Conservation (phyloP, 2,888 invertebrate species). For the Drosophila melanosoma region DNA sequence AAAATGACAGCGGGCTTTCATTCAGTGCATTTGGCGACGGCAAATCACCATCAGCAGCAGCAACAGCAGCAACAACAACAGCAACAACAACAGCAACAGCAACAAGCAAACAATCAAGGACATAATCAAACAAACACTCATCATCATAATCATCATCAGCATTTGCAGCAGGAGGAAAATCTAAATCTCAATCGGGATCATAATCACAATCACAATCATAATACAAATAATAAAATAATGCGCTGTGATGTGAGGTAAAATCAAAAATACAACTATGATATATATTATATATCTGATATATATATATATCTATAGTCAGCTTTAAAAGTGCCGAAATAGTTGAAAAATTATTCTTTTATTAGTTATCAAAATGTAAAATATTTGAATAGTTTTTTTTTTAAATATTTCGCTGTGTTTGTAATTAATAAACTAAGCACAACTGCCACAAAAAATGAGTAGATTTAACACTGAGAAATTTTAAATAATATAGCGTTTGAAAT, state of each 20-base stretch:
- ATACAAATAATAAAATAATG: slow-evolving; percentile 58
- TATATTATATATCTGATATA: too few species aligned
- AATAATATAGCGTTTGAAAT: neutral
- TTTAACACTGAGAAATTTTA: neutral
- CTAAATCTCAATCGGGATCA: slow-evolving; percentile 49
- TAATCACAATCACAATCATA: slow-evolving; percentile 60
- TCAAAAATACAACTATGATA: neutral
- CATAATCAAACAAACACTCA: neutral
- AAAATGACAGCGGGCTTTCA: slow-evolving; percentile 83
- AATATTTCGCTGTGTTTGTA: neutral
- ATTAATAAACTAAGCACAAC: neutral
- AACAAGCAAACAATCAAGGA: slow-evolving; percentile 5
- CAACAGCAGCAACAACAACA: neutral
- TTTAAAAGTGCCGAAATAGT: neutral
- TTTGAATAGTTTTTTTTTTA: neutral
- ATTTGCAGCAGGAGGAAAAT: slow-evolving; percentile 37
- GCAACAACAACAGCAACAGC: slow-evolving; percentile 2
- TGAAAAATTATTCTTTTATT: neutral
- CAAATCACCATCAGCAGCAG: slow-evolving; percentile 61
- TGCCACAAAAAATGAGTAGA: neutral
- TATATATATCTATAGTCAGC: neutral
- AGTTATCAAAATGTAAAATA: neutral
- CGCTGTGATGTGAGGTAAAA: slow-evolving; percentile 65
- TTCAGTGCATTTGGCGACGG: slow-evolving; percentile 77
- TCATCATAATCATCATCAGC: slow-evolving; percentile 22